Base-by-base conservation (phyloP, 2,797 vertebrate species). In the Leptodactylus fallax region DNA sequence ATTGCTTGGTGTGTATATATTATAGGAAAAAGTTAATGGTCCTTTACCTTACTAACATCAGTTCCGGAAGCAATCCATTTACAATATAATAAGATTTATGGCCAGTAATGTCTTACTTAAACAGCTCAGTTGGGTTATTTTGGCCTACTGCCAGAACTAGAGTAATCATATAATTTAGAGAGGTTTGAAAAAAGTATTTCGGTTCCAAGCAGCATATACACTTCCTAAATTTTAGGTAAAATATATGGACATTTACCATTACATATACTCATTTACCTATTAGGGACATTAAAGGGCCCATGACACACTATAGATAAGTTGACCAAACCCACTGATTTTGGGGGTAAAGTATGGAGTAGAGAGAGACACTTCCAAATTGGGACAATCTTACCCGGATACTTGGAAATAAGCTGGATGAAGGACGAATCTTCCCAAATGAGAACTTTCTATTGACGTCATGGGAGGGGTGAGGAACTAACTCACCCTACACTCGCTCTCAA, bases 31-130 rank as follows among this genome's bases (percentile, higher is more conserved):
- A 69, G 45, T 63, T 82, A 82, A 82, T 82, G 63, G 81, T 14
- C 63, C 63, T 67, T 55, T 82, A 49, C 49, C 65, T 67, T 65
- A 65, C 79, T 23, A 49, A 51, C 47, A 82, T 82, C n/a, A 69
- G 10, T 51, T 65, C n/a, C 63, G 63, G 63, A 82, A 69, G 55
- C 23, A 53, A 67, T 69, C 9, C 23, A 82, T 25, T 82, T 82
- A 53, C 81, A 82, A 69, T 69, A 67, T 69, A 67, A 82, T 67
- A 47, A 82, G 81, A 69, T 82, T 82, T 69, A 82, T 82, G n/a
- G 49, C 14, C 63, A 65, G 81, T 82, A 69, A 82, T 82, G 25
- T 36, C 16, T 69, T 67, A 67, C 81, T 69, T 82, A 82, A 69
- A 69, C 63, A 69, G 65, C 14, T 49, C 60, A 67, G 61, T 69